Evolutionary conservation across 2,888 invertebrate species (phyloP), one percentile per base, ranked within the genome.

Genomic region (Euplagia quadripunctaria): DNA sequence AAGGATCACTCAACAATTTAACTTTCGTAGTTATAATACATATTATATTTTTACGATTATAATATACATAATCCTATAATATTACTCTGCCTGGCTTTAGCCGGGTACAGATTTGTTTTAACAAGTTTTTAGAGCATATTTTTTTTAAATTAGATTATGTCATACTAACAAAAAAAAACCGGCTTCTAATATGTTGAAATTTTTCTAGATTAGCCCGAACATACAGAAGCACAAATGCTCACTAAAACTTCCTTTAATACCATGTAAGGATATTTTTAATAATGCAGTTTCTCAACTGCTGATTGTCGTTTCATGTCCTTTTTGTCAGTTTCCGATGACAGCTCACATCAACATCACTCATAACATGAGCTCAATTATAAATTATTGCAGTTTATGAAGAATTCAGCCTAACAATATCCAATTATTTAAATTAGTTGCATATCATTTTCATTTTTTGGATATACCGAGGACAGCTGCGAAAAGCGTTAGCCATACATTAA

Each of bases 381-480:
- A 41, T 67, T 46, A 41, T 51, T 7, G 11, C 11, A 14, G 55
- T 42, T 31, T 31, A 61, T 43, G 17, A 49, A 63, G 77, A 74
- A 76, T 68, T 64, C 51, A 74, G 73, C 68, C 71, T 79, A 75
- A 75, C 68, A 76, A 72, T 75, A 76, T 80, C 74, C 76, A 82
- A 81, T 82, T 80, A 83, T 82, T 81, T 65, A 82, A 81, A 85
- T 81, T 72, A 70, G 43, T 76, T 77, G 82, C 81, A 80, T 76
- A 79, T 74, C 31, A 55, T 63, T 72, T 65, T 67, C 20, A 17
- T 82, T 72, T 82, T 79, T 82, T 75, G 74, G 78, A 51, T 72
- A 58, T 72, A 68, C 68, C 68, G 63, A 79, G 11, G 79, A 77
- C 88, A 88, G 87, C 78, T 88, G 88, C 70, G 64, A 16, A 43